Evolutionary conservation across 2,113 vertebrate genomes (phyloP).

Genomic region (Rhipidura dahli): DNA sequence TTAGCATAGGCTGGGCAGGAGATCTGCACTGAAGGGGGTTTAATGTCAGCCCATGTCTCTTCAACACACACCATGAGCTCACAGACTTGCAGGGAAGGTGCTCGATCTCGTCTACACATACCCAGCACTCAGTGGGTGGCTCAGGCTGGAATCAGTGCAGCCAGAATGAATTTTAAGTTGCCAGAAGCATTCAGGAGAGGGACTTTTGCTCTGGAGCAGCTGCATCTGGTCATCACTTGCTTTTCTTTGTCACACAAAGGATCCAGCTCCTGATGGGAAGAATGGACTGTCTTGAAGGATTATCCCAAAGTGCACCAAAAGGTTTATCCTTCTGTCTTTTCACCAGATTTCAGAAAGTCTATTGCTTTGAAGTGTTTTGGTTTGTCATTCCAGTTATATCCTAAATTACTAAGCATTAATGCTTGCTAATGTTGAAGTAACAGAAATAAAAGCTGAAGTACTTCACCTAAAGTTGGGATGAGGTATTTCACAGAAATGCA

Average conservation of each 20-base stretch:
- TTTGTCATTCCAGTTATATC: background rate
- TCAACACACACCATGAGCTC: rapidly evolving
- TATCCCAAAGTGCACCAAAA: background rate
- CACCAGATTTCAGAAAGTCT: background rate
- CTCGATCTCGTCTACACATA: rapidly evolving
- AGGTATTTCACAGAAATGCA: background rate
- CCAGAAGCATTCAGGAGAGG: background rate
- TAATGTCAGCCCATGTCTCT: background rate
- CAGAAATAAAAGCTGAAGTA: slow-evolving; percentile 1
- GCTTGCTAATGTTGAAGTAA: background rate
- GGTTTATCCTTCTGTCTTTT: background rate
- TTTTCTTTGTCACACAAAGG: background rate
- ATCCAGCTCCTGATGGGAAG: background rate
- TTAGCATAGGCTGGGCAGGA: background rate
- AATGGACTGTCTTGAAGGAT: background rate
- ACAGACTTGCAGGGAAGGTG: background rate
- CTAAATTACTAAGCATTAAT: slow-evolving; percentile 3
- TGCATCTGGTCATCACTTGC: background rate
- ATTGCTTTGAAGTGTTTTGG: background rate
- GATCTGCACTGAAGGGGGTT: background rate
- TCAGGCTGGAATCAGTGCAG: background rate
- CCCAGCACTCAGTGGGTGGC: background rate
- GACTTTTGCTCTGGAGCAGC: background rate
- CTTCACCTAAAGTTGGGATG: background rate
- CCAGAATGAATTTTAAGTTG: background rate